phyloP scores from a whole-genome alignment of 2,797 vertebrate species.

The Hephaestus fuliginosus region DNA sequence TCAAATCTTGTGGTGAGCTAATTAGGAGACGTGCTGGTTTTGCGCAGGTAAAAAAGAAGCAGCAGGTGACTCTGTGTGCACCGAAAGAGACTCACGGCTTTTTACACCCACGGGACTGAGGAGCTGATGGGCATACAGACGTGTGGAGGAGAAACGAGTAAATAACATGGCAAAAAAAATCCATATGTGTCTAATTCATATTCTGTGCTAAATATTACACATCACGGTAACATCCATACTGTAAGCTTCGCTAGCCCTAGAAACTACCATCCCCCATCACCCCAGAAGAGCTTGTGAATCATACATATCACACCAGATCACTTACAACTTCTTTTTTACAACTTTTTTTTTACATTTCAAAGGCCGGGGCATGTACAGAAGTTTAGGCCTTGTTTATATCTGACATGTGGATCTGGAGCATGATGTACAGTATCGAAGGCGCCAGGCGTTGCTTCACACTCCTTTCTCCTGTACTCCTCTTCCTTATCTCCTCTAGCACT shows the following conservation, averaged over 20 bases:
- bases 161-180: not conserved
- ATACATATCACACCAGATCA: not conserved
- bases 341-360: slow-evolving; percentile 59
- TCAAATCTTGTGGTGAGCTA: not conserved
- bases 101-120: not conserved
- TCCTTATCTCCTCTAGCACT: slow-evolving; percentile 28
- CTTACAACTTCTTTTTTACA: slow-evolving; percentile 14
- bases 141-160: not conserved
- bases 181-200: not conserved
- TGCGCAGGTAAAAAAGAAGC: not conserved
- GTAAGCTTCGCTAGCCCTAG: not conserved
- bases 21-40: not conserved
- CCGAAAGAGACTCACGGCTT: not conserved
- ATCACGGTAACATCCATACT: not conserved
- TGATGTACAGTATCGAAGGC: slow-evolving; percentile 45
- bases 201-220: not conserved
- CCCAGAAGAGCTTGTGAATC: slow-evolving; percentile 21
- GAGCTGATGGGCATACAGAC: not conserved
- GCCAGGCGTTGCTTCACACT: slow-evolving; percentile 33
- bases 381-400: slow-evolving; percentile 44
- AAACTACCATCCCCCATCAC: not conserved
- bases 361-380: not conserved
- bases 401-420: slow-evolving; percentile 42
- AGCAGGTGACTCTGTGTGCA: not conserved
- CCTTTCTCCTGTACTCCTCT: slow-evolving; percentile 15